A percentile compares a stretch with the other conserved stretches of the same genome.
These are phyloP conservation scores for Archips crataeganus DNA, from an alignment of 2,888 invertebrate species.

Conservation along the genomic window DNA sequence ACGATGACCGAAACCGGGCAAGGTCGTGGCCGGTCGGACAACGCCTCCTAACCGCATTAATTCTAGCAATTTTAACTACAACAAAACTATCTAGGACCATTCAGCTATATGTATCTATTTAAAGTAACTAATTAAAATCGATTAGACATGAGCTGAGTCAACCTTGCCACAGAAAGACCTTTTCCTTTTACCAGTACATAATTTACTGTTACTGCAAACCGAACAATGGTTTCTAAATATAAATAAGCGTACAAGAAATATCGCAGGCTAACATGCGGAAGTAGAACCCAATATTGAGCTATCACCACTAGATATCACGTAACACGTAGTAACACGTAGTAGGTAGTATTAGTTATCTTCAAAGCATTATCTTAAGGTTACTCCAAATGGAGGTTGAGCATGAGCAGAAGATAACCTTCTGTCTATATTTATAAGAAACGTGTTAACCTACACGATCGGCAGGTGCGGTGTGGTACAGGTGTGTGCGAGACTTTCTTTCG, in stretches of 20 bases:
- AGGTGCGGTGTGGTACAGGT: conserved; percentile 48
- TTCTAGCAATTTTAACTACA: conserved; percentile 44
- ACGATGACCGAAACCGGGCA: conserved; percentile 69
- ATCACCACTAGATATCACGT: conserved; percentile 21
- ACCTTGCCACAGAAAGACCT: conserved; percentile 11
- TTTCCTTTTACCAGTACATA: conserved; percentile 15
- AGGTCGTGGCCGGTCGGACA: conserved; percentile 77
- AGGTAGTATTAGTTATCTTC: conserved; percentile 41
- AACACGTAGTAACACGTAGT: conserved; percentile 14
- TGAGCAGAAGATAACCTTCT: conserved; percentile 65
- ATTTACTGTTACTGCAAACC: not conserved
- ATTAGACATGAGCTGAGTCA: not conserved
- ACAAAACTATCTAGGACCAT: not conserved
- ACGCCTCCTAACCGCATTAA: conserved; percentile 66
- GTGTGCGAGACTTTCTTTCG: conserved; percentile 62
- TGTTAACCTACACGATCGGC: conserved; percentile 61
- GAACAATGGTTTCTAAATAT: conserved; percentile 23
- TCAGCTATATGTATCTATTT: conserved; percentile 1
- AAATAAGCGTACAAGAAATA: not conserved
- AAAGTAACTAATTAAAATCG: not conserved
- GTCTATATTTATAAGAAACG: conserved; percentile 67
- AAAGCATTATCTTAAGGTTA: conserved; percentile 56
- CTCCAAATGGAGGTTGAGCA: conserved; percentile 58
- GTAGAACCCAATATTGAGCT: conserved; percentile 24
- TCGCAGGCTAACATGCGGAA: conserved; percentile 19